Evolutionary conservation across 1,140 invertebrate species (phyloP), one percentile per base, ranked within the genome.

Genomic region (Aphaenogaster floridana): DNA sequence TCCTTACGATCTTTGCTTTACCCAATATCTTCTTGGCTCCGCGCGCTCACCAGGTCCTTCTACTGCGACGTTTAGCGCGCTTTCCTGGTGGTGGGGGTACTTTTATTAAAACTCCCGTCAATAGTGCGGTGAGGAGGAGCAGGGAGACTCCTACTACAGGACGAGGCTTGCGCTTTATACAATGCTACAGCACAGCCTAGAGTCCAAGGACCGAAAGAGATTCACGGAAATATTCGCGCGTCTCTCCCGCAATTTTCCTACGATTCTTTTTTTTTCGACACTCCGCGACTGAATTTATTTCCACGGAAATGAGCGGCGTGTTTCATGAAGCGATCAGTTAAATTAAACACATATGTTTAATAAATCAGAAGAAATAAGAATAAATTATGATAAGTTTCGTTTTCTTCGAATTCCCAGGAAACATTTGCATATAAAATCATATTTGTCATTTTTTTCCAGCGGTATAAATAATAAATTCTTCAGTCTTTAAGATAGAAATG

Each of bases 61-160:
- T 89, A 92, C 89, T 91, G 88, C 90, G 90, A 91, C 90, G 90
- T 91, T 90, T 87, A 90, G 88, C 66, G 66, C 66, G 66, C 89
- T 79, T 76, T 87, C 80, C 88, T 92, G 21, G 21, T 81, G 91
- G 91, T 92, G 91, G 91, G 91, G 91, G 91, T 90, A 92, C 91
- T 92, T 92, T 92, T 92, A 92, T 92, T 92, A 92, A 92, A 92
- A 92, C 91, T 92, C 91, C 91, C 91, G 91, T 92, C 91, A 92
- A 92, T 92, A 92, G 91, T 91, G 91, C 88, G 90, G 90, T 17
- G 91, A 90, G 89, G 90, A 89, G 91, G 89, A 79, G 91, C 72
- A 87, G 89, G 86, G 89, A 87, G 79, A 81, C 72, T 89, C 84
- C 89, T 91, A 90, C 91, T 91, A 91, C 91, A 91, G 91, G 90